phyloP scores from a whole-genome alignment of 2,888 invertebrate genomes.

The Torymus texanus region DNA sequence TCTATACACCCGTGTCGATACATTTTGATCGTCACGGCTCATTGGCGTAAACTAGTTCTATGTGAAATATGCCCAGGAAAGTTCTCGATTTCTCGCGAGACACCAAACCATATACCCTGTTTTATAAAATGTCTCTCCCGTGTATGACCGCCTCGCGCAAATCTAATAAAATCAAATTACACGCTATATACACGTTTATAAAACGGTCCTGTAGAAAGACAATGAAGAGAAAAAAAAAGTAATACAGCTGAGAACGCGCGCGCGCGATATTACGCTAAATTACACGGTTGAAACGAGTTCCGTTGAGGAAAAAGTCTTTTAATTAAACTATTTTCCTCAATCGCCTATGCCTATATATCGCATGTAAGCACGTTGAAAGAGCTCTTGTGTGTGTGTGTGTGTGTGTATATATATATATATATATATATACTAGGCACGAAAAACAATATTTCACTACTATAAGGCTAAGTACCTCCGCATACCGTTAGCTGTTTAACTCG shows the following conservation, averaged over 20 bases:
- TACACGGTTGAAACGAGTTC: conserved; percentile 25
- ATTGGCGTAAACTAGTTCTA: conserved; percentile 49
- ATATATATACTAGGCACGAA: too few species aligned
- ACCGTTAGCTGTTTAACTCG: too few species aligned
- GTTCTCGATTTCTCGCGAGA: background rate
- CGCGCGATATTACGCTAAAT: background rate
- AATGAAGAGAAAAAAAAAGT: conserved; percentile 3
- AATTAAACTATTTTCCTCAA: conserved; percentile 35
- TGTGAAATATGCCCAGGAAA: conserved; percentile 17
- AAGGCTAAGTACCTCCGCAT: too few species aligned
- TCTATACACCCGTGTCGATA: conserved; percentile 19
- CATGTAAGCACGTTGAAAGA: too few species aligned
- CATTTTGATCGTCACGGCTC: conserved; percentile 39
- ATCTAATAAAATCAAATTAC: conserved; percentile 52
- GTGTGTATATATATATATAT: too few species aligned
- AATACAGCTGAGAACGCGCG: background rate
- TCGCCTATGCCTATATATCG: too few species aligned
- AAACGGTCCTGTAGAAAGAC: background rate
- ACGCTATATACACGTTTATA: conserved; percentile 5
- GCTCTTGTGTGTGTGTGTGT: too few species aligned
- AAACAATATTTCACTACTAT: too few species aligned
- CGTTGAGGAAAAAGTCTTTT: conserved; percentile 1
- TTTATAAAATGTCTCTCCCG: conserved; percentile 34
- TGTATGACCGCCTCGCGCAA: conserved; percentile 2
- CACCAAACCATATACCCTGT: too few species aligned